Base-by-base conservation (phyloP, 2,113 vertebrate genomes). In the Hydrolagus affinis region DNA sequence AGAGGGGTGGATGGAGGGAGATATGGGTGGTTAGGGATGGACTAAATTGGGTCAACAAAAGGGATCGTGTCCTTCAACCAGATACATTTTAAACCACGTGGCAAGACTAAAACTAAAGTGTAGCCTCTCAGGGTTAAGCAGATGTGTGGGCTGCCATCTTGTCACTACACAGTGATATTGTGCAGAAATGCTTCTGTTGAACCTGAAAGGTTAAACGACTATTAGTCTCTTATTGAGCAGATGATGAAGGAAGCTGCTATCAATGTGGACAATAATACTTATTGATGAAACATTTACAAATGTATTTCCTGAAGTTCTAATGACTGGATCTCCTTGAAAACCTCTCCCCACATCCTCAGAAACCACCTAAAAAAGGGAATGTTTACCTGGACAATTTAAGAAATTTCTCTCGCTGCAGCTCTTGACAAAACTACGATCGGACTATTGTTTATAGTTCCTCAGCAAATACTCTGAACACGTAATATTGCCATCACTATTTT, bases 161-260 rank as follows among this genome's bases (percentile, higher is more conserved):
- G 60, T 64, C 25, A 28, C 15, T 7, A 62, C n/a, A 23, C 77
- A 80, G 11, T 80, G 77, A 80, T 64, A 9, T 64, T 80, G 23
- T 80, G 77, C 77, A 80, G 77, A 80, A 80, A 80, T 66, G 60
- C 77, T 80, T 80, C 77, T 80, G 77, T 80, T 80, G 77, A 80
- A 59, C 77, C 60, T 64, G n/a, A 64, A 80, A 80, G 77, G 77
- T 80, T 80, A 80, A 80, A 62, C 64, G 60, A 80, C 60, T 80
- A 78, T 64, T 80, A 60, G 59, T 66, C 60, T 80, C 59, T 15
- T 3, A 9, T 66, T 64, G 77, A 80, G 17, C 30, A 64, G 59
- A 64, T 80, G 77, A 11, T 80, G 23, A 64, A 80, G 77, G 59
- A 64, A 30, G 4, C 23, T 30, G 59, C 64, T 80, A 28, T 23